Evolutionary conservation across 2,888 invertebrate species (phyloP).

Genomic region (Tachina lurida): DNA sequence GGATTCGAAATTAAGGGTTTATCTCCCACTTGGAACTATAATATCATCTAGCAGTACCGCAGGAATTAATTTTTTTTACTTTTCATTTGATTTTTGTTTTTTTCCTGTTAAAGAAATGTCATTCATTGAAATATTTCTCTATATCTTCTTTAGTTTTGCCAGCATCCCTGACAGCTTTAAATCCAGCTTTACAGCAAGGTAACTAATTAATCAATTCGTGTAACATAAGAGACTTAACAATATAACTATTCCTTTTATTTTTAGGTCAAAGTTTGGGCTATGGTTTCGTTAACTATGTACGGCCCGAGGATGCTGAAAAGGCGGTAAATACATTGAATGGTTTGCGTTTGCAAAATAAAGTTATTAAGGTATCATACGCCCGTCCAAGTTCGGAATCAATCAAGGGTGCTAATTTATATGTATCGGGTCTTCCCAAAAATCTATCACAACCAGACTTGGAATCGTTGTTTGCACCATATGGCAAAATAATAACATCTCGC

Average conservation of each 20-base stretch:
- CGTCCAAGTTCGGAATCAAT: slow-evolving; percentile 98
- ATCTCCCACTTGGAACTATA: no score
- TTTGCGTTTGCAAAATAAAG: slow-evolving; percentile 99
- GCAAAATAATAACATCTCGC: slow-evolving; percentile 97
- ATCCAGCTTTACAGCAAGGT: slow-evolving; percentile 83
- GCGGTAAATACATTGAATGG: slow-evolving; percentile 99
- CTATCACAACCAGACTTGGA: slow-evolving; percentile 98
- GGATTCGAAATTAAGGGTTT: no score
- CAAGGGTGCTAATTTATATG: slow-evolving; percentile 98
- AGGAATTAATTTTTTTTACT: neutral
- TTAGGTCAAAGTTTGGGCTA: slow-evolving; percentile 98
- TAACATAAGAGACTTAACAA: neutral
- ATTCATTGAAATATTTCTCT: neutral
- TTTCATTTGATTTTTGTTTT: neutral
- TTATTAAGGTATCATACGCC: slow-evolving; percentile 99
- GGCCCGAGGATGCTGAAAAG: slow-evolving; percentile 98
- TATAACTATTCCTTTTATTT: slow-evolving; percentile 2
- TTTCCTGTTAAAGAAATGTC: neutral
- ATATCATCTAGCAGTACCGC: neutral
- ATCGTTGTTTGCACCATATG: slow-evolving; percentile 96
- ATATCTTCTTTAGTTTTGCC: slow-evolving; percentile 79
- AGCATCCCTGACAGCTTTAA: slow-evolving; percentile 82
- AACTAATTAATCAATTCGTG: slow-evolving; percentile 41
- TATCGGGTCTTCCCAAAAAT: slow-evolving; percentile 97
- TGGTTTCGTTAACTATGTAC: slow-evolving; percentile 99